Evolutionary conservation across 2,113 vertebrate species (phyloP), one percentile per base, ranked within the genome.

Genomic region (Hystrix cristata): DNA sequence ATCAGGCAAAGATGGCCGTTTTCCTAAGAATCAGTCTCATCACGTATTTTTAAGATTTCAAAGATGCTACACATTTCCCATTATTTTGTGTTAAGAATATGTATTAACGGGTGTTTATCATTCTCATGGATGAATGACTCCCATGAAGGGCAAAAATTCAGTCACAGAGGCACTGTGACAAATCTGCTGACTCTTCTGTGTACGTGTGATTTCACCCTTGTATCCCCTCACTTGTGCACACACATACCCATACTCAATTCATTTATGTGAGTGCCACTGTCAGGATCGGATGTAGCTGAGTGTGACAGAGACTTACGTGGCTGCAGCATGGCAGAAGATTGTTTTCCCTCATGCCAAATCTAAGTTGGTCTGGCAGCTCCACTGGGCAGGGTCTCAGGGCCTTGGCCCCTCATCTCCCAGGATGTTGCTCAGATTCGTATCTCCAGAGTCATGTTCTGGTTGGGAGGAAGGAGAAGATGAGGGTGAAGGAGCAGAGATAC

Each of bases 21-120:
- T 94, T 62, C 53, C n/a, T 19, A 81, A 94, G 55, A 76, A 72
- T 60, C 4, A 12, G 11, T 87, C 43, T 92, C 14, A 53, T 7
- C 6, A 5, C 34, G 65, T 76, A 38, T 84, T 91, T 92, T 60
- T 92, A 65, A 88, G 43, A 38, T 91, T 71, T 93, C 72, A 78
- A 85, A 93, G 57, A 78, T 72, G 34, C 51, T 53, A 15, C 78
- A 78, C 7, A 51, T 78, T 69, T 38, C n/a, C 71, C 57, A 13
- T 83, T 87, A 78, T 43, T 82, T 64, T 53, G 12, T 92, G 34
- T 64, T 55, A 95, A 38, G 48, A 46, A 38, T 72, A 29, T 34
- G 60, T 80, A n/a, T 51, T 67, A 62, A 90, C 23, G 19, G 21
- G 27, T n/a, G 25, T 78, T 91, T 71, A 85, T 86, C 69, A 53